A percentile compares a stretch with the other conserved stretches of the same genome.
Evolutionary conservation across 2,888 invertebrate species (phyloP).

Genomic region (Pterostichus madidus): DNA sequence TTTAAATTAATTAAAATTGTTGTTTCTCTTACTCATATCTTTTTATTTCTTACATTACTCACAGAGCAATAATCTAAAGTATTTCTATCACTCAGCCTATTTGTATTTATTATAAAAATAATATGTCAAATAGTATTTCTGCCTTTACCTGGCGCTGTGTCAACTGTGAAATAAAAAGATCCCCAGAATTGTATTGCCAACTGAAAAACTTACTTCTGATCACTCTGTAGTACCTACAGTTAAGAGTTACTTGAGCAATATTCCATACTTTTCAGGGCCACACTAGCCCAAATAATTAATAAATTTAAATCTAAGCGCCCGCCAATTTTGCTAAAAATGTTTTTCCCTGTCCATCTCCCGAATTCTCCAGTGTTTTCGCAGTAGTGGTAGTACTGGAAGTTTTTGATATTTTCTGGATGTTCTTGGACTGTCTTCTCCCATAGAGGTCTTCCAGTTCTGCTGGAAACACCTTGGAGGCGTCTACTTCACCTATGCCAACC

Average conservation of each 20-base stretch:
- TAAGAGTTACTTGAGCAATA: not conserved
- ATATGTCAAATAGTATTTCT: too few relatives aligned
- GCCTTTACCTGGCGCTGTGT: too few relatives aligned
- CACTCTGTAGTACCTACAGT: too few relatives aligned
- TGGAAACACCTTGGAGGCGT: constrained; percentile 75
- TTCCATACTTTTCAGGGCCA: not conserved
- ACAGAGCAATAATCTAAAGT: too few relatives aligned
- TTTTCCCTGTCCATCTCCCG: constrained; percentile 61
- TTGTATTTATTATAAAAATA: too few relatives aligned
- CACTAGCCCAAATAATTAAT: not conserved
- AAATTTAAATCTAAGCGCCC: not conserved
- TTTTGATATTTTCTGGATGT: constrained; percentile 66
- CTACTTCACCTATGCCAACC: constrained; percentile 74
- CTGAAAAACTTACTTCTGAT: too few relatives aligned
- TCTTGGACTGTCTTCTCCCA: constrained; percentile 30
- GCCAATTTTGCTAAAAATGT: constrained; percentile 60
- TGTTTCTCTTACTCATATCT: too few relatives aligned
- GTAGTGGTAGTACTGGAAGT: constrained; percentile 64
- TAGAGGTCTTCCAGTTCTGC: constrained; percentile 70
- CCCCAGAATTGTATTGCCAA: too few relatives aligned
- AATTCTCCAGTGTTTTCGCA: constrained; percentile 47
- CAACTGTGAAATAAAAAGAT: too few relatives aligned
- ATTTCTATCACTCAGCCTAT: too few relatives aligned
- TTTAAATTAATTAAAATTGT: too few relatives aligned
- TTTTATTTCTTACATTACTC: too few relatives aligned